Evolutionary conservation across 2,113 vertebrate species (phyloP), one percentile per base, ranked within the genome.

Genomic region (Chloebia gouldiae): DNA sequence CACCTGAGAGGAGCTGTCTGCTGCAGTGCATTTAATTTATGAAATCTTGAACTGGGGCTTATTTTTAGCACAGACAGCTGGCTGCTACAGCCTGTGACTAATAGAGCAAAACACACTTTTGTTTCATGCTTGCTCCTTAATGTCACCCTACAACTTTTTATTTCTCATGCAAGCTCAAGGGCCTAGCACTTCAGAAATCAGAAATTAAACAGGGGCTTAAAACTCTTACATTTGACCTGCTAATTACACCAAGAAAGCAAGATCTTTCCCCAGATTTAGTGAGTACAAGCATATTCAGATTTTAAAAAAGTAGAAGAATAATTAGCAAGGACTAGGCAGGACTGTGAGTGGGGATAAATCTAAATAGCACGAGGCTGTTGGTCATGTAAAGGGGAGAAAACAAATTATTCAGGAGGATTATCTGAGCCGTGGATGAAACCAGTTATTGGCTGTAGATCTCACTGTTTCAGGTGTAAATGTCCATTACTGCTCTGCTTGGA

Each of bases 31-130:
- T 95, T 93, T 96, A 54, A 97, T 97, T 97, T 96, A 96, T 33
- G 31, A 90, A 95, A 86, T 93, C 96, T 97, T 94, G 35, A 93
- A 49, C 86, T 68, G 82, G 66, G 86, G 60, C n/a, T 20, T 98
- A 98, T 97, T 98, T 98, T 97, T 98, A 97, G 97, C 93, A 51
- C 93, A 92, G 78, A 96, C 97, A 98, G 96, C 97, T 98, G 97
- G 92, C 95, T 98, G 97, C 77, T 96, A 56, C 96, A 97, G 97
- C 91, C 95, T 96, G 93, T 96, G 97, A 96, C 98, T 98, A 95
- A 97, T 93, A 88, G 96, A 97, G 97, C 95, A 91, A 97, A 97
- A 85, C 88, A 91, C 86, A 63, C 95, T 97, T 96, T 88, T 96
- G 96, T 97, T 97, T 96, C 87, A 10, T 42, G 91, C 82, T 90